These are phyloP conservation scores for Spodoptera picta DNA, from an alignment of 2,888 invertebrate genomes.

Conservation along the genomic window DNA sequence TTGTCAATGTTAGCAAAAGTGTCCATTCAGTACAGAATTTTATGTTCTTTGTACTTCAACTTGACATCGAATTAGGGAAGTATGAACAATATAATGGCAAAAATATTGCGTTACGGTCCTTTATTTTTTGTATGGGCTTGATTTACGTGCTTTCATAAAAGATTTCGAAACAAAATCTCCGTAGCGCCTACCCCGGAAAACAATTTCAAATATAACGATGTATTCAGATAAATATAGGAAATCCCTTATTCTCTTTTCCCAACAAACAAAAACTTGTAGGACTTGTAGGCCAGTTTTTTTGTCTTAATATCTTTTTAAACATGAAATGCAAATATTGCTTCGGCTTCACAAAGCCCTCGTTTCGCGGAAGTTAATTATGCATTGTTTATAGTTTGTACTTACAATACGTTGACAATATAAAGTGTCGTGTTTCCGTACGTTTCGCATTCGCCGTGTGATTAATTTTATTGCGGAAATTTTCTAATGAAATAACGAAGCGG, in stretches of 20 bases:
- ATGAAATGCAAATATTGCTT: conserved; percentile 24
- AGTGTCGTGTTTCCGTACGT: conserved; percentile 42
- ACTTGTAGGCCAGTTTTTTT: not conserved
- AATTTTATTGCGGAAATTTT: conserved; percentile 13
- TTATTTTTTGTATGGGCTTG: no score
- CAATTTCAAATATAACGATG: no score
- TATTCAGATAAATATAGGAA: no score
- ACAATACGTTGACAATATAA: conserved; percentile 40
- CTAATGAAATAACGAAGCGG: conserved; percentile 5
- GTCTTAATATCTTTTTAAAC: conserved; percentile 5
- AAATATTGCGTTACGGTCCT: no score
- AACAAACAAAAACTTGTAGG: no score
- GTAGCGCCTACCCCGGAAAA: no score
- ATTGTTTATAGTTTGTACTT: conserved; percentile 34
- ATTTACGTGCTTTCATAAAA: no score
- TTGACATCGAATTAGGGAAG: conserved; percentile 11
- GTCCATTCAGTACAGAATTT: conserved; percentile 14
- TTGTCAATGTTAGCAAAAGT: conserved; percentile 32
- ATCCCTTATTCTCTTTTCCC: no score
- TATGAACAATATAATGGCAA: not conserved
- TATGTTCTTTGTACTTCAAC: conserved; percentile 3
- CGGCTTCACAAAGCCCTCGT: conserved; percentile 30
- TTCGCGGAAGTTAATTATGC: conserved; percentile 48
- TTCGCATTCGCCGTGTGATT: conserved; percentile 33
- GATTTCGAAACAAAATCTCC: no score